Conservation (phyloP, 2,797 vertebrate species). For the Carduelis carduelis region DNA sequence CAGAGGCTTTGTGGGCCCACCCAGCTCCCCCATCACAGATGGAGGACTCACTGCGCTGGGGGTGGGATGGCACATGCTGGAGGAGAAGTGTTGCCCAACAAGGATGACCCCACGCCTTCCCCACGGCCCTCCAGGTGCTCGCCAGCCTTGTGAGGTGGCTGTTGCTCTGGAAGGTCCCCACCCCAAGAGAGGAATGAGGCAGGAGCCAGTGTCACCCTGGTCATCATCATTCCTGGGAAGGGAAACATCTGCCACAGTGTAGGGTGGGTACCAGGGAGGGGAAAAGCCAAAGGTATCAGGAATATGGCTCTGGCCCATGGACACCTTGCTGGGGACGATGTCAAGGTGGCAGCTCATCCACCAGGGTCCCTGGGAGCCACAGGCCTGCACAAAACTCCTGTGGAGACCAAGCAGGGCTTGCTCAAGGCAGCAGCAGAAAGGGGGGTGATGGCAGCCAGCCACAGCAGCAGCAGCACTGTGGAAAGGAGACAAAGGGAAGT, state of each 20-base stretch:
- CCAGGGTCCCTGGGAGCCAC: background rate
- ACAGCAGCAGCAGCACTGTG: background rate
- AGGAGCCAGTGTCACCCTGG: background rate
- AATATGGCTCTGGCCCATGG: background rate
- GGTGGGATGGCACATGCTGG: background rate
- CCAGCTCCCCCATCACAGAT: background rate
- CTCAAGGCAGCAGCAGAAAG: background rate
- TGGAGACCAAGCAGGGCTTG: background rate
- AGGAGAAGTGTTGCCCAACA: background rate
- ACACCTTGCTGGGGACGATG: background rate
- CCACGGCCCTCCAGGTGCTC: background rate
- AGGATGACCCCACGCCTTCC: fast-evolving
- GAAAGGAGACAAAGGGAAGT: background rate
- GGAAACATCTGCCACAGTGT: background rate
- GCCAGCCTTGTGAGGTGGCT: background rate
- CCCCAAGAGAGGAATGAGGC: fast-evolving
- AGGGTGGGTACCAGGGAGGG: fast-evolving
- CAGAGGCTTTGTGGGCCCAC: background rate
- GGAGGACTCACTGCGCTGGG: background rate
- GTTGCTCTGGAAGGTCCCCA: background rate
- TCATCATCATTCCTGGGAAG: fast-evolving
- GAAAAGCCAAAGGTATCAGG: background rate
- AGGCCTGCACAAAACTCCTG: background rate
- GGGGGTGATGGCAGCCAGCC: background rate
- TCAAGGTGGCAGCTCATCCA: background rate